phyloP scores from a whole-genome alignment of 2,888 invertebrate genomes.

The Drosophila sordidapex region DNA sequence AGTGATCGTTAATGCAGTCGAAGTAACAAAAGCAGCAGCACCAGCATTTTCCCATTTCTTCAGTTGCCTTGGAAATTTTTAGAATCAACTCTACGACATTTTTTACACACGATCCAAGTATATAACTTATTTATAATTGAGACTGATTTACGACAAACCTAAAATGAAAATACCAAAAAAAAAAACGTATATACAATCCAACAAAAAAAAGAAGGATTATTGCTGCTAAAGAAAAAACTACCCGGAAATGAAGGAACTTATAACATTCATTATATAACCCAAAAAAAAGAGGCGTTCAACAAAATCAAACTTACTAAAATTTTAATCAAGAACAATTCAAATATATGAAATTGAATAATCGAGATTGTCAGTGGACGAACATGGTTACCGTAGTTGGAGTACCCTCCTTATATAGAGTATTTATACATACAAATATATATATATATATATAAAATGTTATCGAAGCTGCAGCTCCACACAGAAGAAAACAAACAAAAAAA shows the following conservation, averaged over 20 bases:
- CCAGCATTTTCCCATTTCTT: constrained; percentile 74
- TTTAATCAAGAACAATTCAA: constrained; percentile 61
- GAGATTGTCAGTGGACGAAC: constrained; percentile 41
- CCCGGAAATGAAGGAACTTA: constrained; percentile 9
- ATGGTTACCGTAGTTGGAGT: constrained; percentile 36
- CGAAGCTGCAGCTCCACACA: constrained; percentile 39
- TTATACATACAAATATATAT: constrained; percentile 29
- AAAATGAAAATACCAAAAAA: constrained; percentile 31
- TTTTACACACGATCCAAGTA: constrained; percentile 74
- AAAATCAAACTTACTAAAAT: constrained; percentile 63
- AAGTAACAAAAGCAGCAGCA: constrained; percentile 9
- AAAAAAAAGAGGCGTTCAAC: constrained; percentile 40
- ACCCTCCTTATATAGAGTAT: constrained; percentile 44
- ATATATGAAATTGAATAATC: constrained; percentile 40
- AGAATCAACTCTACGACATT: constrained; percentile 67
- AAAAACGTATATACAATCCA: constrained; percentile 33
- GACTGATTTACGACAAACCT: constrained; percentile 81
- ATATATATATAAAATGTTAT: constrained; percentile 66
- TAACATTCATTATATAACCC: constrained; percentile 27
- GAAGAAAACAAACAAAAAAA: constrained; percentile 31
- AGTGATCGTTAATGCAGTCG: constrained; percentile 79
- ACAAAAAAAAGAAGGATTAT: constrained; percentile 4
- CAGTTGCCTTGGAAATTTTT: constrained; percentile 75
- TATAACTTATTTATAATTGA: constrained; percentile 80
- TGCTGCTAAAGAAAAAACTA: constrained; percentile 37